Evolutionary conservation across 2,113 vertebrate species (phyloP), one percentile per base, ranked within the genome.

Genomic region (Hippocampus abdominalis): DNA sequence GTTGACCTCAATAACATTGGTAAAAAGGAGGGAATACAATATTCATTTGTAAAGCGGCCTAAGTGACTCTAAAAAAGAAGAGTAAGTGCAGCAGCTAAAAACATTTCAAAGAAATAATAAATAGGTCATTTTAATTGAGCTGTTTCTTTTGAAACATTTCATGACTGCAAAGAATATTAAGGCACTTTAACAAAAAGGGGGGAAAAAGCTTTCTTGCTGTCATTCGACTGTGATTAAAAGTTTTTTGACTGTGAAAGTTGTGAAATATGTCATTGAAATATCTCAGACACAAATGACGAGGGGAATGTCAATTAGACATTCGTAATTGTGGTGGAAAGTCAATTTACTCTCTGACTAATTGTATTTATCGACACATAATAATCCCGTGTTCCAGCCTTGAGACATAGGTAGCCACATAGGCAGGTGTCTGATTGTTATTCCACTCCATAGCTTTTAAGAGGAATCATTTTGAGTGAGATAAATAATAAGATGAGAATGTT

Each of bases 131-230:
- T 64, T 44, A 46, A 64, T 25, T 2, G 40, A 44, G 40, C 42
- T 64, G 40, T 81, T 76, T 73, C 72, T 83, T 70, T 70, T 81
- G 44, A 83, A 87, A 87, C 71, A 80, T 79, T 74, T 81, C 23
- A 60, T 64, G 66, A 86, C 80, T 81, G 87, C 88, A 88, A 90
- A 84, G 86, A 84, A 90, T 89, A 86, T 86, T 87, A 90, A 90
- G 88, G 88, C 88, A 90, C 88, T 90, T 88, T 13, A 88, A 90
- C 80, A 83, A 75, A 87, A 90, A 89, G 84, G 63, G 23, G 8
- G 8, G 23, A 44, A 61, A 7, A 80, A 76, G 74, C 77, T 77
- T 71, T 79, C 82, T 85, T 85, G 62, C 42, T 79, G 79, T 72
- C 78, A 21, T 42, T 29, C 27, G 36, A 74, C 25, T 71, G 20